phyloP scores from a whole-genome alignment of 2,888 invertebrate genomes.

The Stramonita haemastoma region DNA sequence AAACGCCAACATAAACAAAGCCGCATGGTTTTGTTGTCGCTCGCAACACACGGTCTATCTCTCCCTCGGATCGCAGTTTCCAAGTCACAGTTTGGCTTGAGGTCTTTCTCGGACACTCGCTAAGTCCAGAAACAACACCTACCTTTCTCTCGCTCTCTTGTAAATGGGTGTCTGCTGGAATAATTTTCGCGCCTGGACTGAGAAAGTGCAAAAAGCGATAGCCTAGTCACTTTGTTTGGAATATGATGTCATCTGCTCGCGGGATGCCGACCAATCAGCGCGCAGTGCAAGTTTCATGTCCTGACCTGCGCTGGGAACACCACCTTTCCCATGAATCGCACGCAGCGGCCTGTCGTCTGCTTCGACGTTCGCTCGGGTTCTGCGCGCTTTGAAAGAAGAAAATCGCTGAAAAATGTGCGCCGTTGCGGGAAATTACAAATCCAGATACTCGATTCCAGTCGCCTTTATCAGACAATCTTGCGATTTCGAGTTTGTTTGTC shows the following conservation, averaged over 20 bases:
- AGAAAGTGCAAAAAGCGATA: slow-evolving; percentile 44
- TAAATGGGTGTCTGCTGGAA: slow-evolving; percentile 33
- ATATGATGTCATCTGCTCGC: slow-evolving; percentile 49
- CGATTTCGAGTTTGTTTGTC: too few species aligned
- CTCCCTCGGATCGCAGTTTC: background rate
- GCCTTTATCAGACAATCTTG: too few species aligned
- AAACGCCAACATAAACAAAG: slow-evolving; percentile 43
- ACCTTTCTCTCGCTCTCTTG: slow-evolving; percentile 32
- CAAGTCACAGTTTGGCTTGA: background rate
- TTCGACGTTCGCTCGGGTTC: background rate
- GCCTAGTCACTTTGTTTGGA: slow-evolving; percentile 45
- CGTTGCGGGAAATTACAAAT: too few species aligned
- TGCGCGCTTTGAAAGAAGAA: too few species aligned
- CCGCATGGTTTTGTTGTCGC: slow-evolving; percentile 41
- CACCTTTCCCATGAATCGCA: slow-evolving; percentile 29
- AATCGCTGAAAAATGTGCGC: too few species aligned
- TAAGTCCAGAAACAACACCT: slow-evolving; percentile 16
- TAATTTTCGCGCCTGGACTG: slow-evolving; percentile 48
- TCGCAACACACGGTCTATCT: background rate
- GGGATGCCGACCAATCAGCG: slow-evolving; percentile 42
- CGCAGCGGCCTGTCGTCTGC: slow-evolving; percentile 22
- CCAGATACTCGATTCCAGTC: too few species aligned
- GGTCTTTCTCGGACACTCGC: background rate
- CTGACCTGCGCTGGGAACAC: slow-evolving; percentile 35
- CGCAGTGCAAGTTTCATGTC: slow-evolving; percentile 41